Evolutionary conservation across 2,113 vertebrate species (phyloP), one percentile per base, ranked within the genome.

Genomic region (Amphiprion percula): DNA sequence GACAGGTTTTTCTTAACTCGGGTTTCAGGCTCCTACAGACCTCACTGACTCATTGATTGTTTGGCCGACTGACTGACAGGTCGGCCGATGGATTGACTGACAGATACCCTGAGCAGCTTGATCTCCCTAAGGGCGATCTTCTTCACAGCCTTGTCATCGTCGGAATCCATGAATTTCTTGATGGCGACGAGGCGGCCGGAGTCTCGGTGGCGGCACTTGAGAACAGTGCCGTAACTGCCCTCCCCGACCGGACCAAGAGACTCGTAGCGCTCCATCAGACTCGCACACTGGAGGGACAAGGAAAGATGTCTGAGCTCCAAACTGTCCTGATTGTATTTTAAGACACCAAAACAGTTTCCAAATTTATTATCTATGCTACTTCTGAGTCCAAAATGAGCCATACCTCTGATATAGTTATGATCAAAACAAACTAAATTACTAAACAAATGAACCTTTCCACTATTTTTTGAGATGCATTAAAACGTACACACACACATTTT

Each of bases 81-180:
- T 23, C 7, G 47, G 49, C 23, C 5, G 41, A 56, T 50, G 5
- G 47, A 49, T 33, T 59, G 60, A 74, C 0, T 1, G 79, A 47
- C 75, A 68, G 33, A 0, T 79, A 92, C 92, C 87, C 83, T 74
- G 21, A 93, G 88, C 56, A 93, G 85, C 69, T 82, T 86, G 79
- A 93, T 82, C 82, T 93, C 92, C 74, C 92, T 79, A 55, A 79
- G 84, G 1, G 90, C 92, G 4, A 97, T 97, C 82, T 97, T 98
- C 91, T 95, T 96, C 90, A 97, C 96, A 28, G 88, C 89, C 83
- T 94, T 92, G 73, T 97, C 95, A n/a, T 96, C 94, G 11, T 97
- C 96, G 0, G 94, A 95, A 68, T 97, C 96, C 92, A 96, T 63
- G 80, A 97, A 97, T 80, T 96, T 97, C 93, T 97, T 98, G 55